Percentiles rank a stretch among this genome's conserved stretches.
Evolutionary conservation across 2,797 vertebrate genomes (phyloP).

Genomic region (Microctenopoma steveboyesi): DNA sequence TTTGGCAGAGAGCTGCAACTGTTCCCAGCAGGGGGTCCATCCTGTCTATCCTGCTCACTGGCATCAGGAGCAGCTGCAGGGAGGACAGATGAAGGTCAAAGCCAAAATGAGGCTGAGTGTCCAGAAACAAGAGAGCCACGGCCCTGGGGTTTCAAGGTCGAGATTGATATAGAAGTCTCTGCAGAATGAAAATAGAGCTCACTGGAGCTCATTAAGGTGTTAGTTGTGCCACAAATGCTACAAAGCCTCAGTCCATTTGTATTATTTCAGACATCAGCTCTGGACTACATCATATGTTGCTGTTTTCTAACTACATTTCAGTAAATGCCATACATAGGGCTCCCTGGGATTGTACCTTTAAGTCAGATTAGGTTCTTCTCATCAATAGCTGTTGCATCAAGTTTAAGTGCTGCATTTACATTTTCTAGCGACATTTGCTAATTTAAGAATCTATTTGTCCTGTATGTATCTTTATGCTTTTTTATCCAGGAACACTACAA

Average conservation of each 20-base stretch:
- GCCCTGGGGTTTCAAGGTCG: conserved; percentile 68
- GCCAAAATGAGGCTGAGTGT: conserved; percentile 60
- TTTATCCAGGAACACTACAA: background rate
- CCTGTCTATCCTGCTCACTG: conserved; percentile 59
- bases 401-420: conserved; percentile 20
- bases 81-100: conserved; percentile 77
- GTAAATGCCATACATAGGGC: conserved; percentile 14
- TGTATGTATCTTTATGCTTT: conserved; percentile 2
- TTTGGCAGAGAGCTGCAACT: conserved; percentile 62
- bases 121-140: conserved; percentile 63
- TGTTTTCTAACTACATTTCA: conserved; percentile 18
- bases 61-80: conserved; percentile 76
- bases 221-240: conserved; percentile 40
- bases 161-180: conserved; percentile 57
- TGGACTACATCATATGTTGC: conserved; percentile 32
- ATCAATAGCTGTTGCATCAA: conserved; percentile 5
- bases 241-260: conserved; percentile 51
- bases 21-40: conserved; percentile 71
- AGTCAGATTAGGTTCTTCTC: background rate
- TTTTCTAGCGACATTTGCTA: conserved; percentile 12
- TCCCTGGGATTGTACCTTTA: background rate
- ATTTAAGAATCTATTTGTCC: conserved; percentile 16
- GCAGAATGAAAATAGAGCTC: conserved; percentile 48
- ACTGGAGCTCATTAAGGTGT: conserved; percentile 68
- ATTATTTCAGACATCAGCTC: conserved; percentile 34